Evolutionary conservation across 2,797 vertebrate genomes (phyloP).

Genomic region (Aulostomus chinensis): DNA sequence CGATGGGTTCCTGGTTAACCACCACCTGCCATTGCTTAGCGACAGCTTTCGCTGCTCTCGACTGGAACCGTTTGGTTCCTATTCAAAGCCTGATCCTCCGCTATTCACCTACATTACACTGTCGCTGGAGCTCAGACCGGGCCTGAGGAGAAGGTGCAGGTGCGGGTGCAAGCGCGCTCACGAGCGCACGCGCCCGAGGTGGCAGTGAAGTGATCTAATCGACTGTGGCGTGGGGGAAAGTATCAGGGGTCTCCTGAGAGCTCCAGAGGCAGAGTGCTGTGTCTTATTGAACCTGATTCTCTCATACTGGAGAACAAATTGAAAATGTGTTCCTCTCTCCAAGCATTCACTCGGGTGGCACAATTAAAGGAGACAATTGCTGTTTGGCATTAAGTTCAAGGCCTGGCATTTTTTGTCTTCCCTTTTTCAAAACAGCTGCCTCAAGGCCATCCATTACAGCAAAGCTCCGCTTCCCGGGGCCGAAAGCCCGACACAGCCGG

Average conservation of each 20-base stretch:
- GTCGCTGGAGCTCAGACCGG: background rate
- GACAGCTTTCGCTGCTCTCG: slow-evolving; percentile 18
- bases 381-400: slow-evolving; percentile 69
- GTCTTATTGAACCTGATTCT: slow-evolving; percentile 79
- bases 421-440: slow-evolving; percentile 35
- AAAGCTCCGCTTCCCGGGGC: slow-evolving; percentile 17
- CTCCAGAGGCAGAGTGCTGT: slow-evolving; percentile 54
- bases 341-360: slow-evolving; percentile 57
- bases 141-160: slow-evolving; percentile 15
- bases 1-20: slow-evolving; percentile 41
- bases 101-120: background rate
- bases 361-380: slow-evolving; percentile 80
- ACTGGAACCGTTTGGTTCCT: background rate
- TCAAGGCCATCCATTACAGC: slow-evolving; percentile 50
- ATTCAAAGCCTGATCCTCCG: background rate
- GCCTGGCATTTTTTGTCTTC: slow-evolving; percentile 18
- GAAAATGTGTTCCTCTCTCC: slow-evolving; percentile 76
- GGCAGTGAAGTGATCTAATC: slow-evolving; percentile 52
- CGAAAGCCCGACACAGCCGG: slow-evolving; percentile 38
- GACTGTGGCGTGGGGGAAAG: slow-evolving; percentile 43
- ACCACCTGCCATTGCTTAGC: slow-evolving; percentile 20
- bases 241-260: slow-evolving; percentile 59
- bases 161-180: background rate
- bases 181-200: slow-evolving; percentile 4
- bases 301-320: slow-evolving; percentile 75